Percentiles rank a stretch among this genome's conserved stretches.
These are phyloP conservation scores for Xylocopa sonorina DNA, from an alignment of 1,140 invertebrate genomes.

Conservation along the genomic window DNA sequence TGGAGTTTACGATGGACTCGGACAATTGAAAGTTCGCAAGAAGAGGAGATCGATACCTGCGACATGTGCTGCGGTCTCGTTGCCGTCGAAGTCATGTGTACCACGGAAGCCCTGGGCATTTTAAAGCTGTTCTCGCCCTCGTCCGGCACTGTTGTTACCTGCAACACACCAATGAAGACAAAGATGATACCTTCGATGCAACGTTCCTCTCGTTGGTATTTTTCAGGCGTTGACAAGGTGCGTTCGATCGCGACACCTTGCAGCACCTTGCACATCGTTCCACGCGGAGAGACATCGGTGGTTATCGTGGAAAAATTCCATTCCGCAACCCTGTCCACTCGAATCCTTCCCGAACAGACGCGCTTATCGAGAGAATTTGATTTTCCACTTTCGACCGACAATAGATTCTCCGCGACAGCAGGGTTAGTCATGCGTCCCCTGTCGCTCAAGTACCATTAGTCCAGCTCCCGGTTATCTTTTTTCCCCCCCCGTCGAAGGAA, in stretches of 20 bases:
- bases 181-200: background rate
- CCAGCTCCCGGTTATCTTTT: background rate
- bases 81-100: conserved; percentile 80
- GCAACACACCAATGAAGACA: conserved; percentile 64
- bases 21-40: background rate
- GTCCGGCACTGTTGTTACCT: conserved; percentile 80
- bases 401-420: background rate
- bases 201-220: background rate
- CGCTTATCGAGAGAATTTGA: conserved; percentile 27
- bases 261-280: background rate
- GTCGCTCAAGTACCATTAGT: conserved; percentile 34
- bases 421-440: conserved; percentile 14
- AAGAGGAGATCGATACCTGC: conserved; percentile 67
- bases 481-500: background rate
- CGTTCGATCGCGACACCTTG: no score
- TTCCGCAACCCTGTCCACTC: background rate
- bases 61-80: conserved; percentile 80
- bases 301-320: background rate
- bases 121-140: conserved; percentile 78
- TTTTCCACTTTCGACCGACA: conserved; percentile 10
- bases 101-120: conserved; percentile 79
- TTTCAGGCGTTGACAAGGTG: no score
- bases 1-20: background rate
- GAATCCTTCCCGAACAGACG: conserved; percentile 28
- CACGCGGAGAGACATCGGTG: background rate